Evolutionary conservation across 2,888 invertebrate species (phyloP), one percentile per base, ranked within the genome.

Genomic region (Andrena marginata): DNA sequence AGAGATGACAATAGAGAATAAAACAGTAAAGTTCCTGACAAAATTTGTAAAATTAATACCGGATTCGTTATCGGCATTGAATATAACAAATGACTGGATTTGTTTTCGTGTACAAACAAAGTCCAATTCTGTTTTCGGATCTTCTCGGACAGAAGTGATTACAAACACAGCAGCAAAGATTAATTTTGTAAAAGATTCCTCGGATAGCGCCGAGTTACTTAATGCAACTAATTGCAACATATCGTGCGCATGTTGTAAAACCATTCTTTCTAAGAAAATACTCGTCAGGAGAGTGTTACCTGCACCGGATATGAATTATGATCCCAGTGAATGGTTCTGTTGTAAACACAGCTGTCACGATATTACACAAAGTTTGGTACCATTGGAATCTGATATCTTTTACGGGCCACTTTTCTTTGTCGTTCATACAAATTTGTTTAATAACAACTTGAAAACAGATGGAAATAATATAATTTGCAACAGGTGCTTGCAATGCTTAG

Each of bases 311-410:
- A 78, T 72, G 33, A 91, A 93, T 33, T 94, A 90, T 63, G 93
- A 94, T 80, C 90, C 91, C 13, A 85, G 85, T n/a, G 93, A 94
- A 75, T 94, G 93, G 93, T 94, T 93, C 78, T 94, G 94, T 69
- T 93, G 93, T 69, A 91, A 86, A 13, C 92, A 93, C 63, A 86
- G 62, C 48, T 79, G 83, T 23, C 79, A 85, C 5, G 51, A 33
- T 56, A 80, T 82, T 48, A 35, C 82, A 5, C 77, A 80, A 51
- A 51, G 89, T 10, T 75, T 93, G 29, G 76, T 83, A 54, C 93
- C 93, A 26, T 85, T 74, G 35, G 85, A 90, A 16, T 84, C 86
- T 3, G 94, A 94, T 84, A 92, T 92, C 69, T 92, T 94, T 79
- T 94, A 93, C 31, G 89, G 90, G 1, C 75, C 90, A 6, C 88